Percentiles rank a stretch among this genome's conserved stretches.
Conservation (phyloP, 1,140 invertebrate species). For the Zelostemma sp. region DNA sequence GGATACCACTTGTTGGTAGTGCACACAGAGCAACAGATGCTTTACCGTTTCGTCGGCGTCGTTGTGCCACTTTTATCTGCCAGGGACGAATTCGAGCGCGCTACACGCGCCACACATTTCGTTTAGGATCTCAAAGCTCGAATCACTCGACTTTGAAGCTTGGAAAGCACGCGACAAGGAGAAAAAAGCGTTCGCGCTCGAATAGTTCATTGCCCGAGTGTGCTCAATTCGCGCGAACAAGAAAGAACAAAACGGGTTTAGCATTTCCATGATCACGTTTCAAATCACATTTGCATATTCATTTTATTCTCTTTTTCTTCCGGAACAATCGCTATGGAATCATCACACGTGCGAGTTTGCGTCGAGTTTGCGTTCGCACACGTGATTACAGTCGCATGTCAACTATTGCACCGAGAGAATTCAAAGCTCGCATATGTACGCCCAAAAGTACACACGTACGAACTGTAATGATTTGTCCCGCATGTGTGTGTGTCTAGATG, state of each 20-base stretch:
- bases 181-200: not conserved
- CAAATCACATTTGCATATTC: no score
- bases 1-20: constrained; percentile 61
- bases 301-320: not conserved
- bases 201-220: constrained; percentile 4
- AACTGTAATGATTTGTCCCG: constrained; percentile 30
- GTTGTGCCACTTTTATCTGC: constrained; percentile 29
- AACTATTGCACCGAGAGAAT: constrained; percentile 23
- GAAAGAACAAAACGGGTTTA: no score
- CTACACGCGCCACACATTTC: constrained; percentile 3
- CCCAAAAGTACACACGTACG: constrained; percentile 6
- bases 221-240: no score
- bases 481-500: constrained; percentile 40
- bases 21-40: constrained; percentile 61
- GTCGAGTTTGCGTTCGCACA: constrained; percentile 28
- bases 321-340: constrained; percentile 27
- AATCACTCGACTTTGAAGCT: constrained; percentile 17
- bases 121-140: constrained; percentile 18
- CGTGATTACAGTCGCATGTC: constrained; percentile 31
- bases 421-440: constrained; percentile 1
- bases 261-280: no score
- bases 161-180: not conserved
- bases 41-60: constrained; percentile 29
- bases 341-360: constrained; percentile 31
- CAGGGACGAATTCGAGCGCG: constrained; percentile 16